Base-by-base conservation (phyloP, 53 echinoderm and acorn worm species). In the Zoroaster sp. region DNA sequence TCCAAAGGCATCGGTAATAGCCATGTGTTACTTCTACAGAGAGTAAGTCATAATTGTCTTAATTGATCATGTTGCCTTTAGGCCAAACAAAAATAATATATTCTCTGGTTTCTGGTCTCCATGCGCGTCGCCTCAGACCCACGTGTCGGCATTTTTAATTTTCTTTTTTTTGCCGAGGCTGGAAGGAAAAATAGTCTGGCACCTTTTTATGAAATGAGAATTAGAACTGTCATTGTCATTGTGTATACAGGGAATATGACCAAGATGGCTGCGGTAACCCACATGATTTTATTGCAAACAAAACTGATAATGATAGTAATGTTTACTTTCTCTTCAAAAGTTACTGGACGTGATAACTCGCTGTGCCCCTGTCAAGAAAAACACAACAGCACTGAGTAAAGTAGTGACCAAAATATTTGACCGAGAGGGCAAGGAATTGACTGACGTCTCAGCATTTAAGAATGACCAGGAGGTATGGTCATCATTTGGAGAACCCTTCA, bases 381-480 rank as follows among this genome's bases (percentile, higher is more conserved):
- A 86, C 74, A 93, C 93, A 0, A 93, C 96, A 46, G 96, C 96
- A 11, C 93, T 96, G 21, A 96, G 96, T 83, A 91, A 93, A 33
- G 92, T 96, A 9, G 96, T 94, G 17, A 96, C 96, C 13, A 95
- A 93, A 77, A 86, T 94, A 55, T 97, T 94, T 73, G 91, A 92
- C 75, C 54, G 72, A 20, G 89, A 94, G 18, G 97, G 97, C 70
- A 90, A 88, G 54, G 92, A 93, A 46, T 92, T 97, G 17, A 85
- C 75, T 4, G 87, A 92, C 55, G 95, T 97, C 35, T 76, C 88
- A 31, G 42, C 77, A 14, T 83, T 97, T 28, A 77, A 97, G 86
- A 95, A 95, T 59, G 97, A 97, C 40, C 97, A 97, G 49, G 94
- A 92, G 37, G 93, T 97, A 30, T 95, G 93, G 95, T 82, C 95